Evolutionary conservation across 2,797 vertebrate species (phyloP).

Genomic region (Crenichthys baileyi): DNA sequence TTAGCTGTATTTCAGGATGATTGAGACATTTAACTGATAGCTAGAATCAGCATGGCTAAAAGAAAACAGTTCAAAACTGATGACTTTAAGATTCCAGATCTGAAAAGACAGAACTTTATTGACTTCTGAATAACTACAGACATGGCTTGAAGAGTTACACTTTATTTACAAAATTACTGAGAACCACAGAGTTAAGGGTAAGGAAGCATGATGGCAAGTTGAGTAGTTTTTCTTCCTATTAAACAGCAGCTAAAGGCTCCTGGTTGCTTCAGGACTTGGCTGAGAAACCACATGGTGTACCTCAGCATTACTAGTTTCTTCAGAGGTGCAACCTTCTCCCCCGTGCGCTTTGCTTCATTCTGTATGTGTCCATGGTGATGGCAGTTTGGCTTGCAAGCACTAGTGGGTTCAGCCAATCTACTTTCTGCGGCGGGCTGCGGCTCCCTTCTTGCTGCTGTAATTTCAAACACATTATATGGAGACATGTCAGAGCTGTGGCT

Average conservation of each 20-base stretch:
- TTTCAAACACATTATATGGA: constrained; percentile 38
- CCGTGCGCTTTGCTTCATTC: constrained; percentile 55
- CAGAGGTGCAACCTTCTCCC: constrained; percentile 51
- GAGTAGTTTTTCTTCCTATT: constrained; percentile 46
- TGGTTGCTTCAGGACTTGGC: constrained; percentile 49
- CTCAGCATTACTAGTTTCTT: constrained; percentile 58
- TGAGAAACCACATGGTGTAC: constrained; percentile 40
- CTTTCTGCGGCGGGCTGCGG: constrained; percentile 93
- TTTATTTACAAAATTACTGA: constrained; percentile 94
- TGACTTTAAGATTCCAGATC: constrained; percentile 64
- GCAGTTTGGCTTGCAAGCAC: constrained; percentile 59
- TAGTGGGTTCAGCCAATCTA: constrained; percentile 66
- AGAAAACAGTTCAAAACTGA: constrained; percentile 56
- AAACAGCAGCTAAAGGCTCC: constrained; percentile 65
- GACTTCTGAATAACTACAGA: constrained; percentile 71
- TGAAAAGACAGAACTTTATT: constrained; percentile 75
- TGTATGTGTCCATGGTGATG: constrained; percentile 52
- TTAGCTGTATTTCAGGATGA: neutral
- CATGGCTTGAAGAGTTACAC: constrained; percentile 78
- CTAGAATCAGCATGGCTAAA: constrained; percentile 18
- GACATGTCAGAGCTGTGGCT: constrained; percentile 28
- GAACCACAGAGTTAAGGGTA: constrained; percentile 77
- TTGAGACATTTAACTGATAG: neutral
- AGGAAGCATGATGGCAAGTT: constrained; percentile 57
- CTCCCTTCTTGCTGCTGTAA: constrained; percentile 94